phyloP scores from a whole-genome alignment of 2,113 vertebrate genomes.

The Plectropomus leopardus region DNA sequence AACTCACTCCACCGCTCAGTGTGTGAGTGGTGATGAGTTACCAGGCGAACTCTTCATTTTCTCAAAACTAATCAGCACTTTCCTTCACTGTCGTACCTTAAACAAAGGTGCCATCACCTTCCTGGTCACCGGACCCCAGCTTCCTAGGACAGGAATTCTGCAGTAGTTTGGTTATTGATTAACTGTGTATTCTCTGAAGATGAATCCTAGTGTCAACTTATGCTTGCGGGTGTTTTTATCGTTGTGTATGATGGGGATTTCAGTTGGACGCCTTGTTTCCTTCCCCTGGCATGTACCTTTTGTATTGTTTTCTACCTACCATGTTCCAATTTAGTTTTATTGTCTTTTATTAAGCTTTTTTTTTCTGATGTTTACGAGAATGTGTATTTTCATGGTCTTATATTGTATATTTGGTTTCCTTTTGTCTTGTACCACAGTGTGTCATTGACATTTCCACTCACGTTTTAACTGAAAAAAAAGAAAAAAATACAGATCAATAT shows the following conservation, averaged over 20 bases:
- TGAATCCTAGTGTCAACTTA: constrained; percentile 14
- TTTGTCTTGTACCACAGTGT: constrained; percentile 72
- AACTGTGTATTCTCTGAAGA: constrained; percentile 26
- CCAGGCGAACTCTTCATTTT: constrained; percentile 36
- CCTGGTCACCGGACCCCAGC: constrained; percentile 1
- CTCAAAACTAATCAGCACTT: constrained; percentile 62
- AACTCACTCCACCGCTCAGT: not conserved
- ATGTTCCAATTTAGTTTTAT: constrained; percentile 28
- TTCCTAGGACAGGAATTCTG: not conserved
- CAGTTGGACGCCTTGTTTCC: constrained; percentile 34
- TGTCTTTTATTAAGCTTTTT: constrained; percentile 30
- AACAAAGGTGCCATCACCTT: constrained; percentile 21
- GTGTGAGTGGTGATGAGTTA: constrained; percentile 25
- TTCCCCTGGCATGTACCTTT: constrained; percentile 43
- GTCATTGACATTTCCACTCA: constrained; percentile 64
- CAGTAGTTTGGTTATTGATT: constrained; percentile 16
- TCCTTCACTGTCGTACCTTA: constrained; percentile 74
- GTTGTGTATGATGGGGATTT: constrained; percentile 29
- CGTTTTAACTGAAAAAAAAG: constrained; percentile 61
- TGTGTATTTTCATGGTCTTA: constrained; percentile 60
- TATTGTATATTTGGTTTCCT: constrained; percentile 61
- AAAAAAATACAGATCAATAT: constrained; percentile 63
- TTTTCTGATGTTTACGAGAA: constrained; percentile 61
- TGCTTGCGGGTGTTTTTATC: constrained; percentile 15
- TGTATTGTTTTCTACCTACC: constrained; percentile 43